A percentile compares a stretch with the other conserved stretches of the same genome.
Evolutionary conservation across 2,113 vertebrate species (phyloP).

Genomic region (Geococcyx californianus): DNA sequence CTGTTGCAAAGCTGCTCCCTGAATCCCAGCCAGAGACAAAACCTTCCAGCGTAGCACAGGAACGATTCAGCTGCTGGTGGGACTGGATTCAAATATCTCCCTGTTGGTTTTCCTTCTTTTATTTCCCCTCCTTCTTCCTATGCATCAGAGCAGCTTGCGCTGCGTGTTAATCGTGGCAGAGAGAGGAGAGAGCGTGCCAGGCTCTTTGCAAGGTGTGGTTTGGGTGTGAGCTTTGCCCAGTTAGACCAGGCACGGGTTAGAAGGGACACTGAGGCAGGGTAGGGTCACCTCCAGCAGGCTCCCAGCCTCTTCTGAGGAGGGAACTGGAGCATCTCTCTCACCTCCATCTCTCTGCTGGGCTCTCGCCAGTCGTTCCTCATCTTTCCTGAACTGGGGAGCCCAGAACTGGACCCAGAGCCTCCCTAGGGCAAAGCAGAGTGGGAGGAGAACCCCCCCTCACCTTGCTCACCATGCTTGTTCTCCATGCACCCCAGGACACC

Average conservation of each 20-base stretch:
- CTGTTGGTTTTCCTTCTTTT: slow-evolving; percentile 21
- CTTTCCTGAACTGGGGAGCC: too few relatives aligned
- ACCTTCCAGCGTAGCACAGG: slow-evolving; percentile 51
- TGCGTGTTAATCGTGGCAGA: rapidly evolving
- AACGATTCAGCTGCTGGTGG: slow-evolving; percentile 65
- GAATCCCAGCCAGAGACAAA: slow-evolving; percentile 60
- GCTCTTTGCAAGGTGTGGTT: background rate
- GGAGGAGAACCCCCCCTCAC: too few relatives aligned
- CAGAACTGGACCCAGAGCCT: too few relatives aligned
- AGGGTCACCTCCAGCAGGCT: background rate
- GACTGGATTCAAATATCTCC: slow-evolving; percentile 58
- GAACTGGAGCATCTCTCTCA: too few relatives aligned
- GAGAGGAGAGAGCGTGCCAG: rapidly evolving
- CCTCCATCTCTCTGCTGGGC: too few relatives aligned
- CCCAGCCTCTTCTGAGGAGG: too few relatives aligned
- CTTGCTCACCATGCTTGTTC: too few relatives aligned
- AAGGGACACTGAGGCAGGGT: background rate
- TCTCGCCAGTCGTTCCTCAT: too few relatives aligned
- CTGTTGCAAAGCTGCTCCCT: slow-evolving; percentile 62
- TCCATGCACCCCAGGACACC: too few relatives aligned
- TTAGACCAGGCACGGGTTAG: background rate
- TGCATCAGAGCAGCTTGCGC: rapidly evolving
- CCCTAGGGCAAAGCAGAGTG: too few relatives aligned
- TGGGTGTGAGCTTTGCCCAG: background rate
- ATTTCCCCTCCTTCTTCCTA: background rate